Evolutionary conservation across 1,140 invertebrate genomes (phyloP).

Genomic region (Tachypleus tridentatus): DNA sequence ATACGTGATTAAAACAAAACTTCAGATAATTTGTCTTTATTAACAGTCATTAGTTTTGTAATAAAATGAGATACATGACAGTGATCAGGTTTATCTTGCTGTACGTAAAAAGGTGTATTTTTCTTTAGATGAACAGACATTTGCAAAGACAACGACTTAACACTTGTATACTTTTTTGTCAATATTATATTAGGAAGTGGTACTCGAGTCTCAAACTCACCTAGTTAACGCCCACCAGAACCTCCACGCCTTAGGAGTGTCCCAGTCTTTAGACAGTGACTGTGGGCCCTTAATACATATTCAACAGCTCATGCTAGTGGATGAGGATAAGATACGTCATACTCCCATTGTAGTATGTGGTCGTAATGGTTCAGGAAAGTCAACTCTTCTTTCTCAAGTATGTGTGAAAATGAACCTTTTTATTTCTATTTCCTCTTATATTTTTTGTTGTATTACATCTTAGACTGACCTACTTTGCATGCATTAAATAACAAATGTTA

Average conservation of each 20-base stretch:
- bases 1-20: too few relatives aligned
- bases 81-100: too few relatives aligned
- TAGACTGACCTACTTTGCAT: too few relatives aligned
- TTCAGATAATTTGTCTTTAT: too few relatives aligned
- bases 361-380: slow-evolving; percentile 58
- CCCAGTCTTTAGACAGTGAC: slow-evolving; percentile 21
- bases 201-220: slow-evolving; percentile 65
- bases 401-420: too few relatives aligned
- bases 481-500: too few relatives aligned
- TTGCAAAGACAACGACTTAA: too few relatives aligned
- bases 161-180: slow-evolving; percentile 10
- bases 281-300: slow-evolving; percentile 20
- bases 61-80: too few relatives aligned
- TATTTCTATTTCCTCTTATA: too few relatives aligned
- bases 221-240: slow-evolving; percentile 34
- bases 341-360: slow-evolving; percentile 60
- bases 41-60: too few relatives aligned
- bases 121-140: neutral
- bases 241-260: slow-evolving; percentile 36
- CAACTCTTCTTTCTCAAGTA: slow-evolving; percentile 47
- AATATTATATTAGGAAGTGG: slow-evolving; percentile 48
- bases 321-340: slow-evolving; percentile 34
- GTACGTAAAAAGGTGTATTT: neutral
- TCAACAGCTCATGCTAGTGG: slow-evolving; percentile 32
- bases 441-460: too few relatives aligned